phyloP scores from a whole-genome alignment of 2,888 invertebrate species.

The Anorthoa munda region DNA sequence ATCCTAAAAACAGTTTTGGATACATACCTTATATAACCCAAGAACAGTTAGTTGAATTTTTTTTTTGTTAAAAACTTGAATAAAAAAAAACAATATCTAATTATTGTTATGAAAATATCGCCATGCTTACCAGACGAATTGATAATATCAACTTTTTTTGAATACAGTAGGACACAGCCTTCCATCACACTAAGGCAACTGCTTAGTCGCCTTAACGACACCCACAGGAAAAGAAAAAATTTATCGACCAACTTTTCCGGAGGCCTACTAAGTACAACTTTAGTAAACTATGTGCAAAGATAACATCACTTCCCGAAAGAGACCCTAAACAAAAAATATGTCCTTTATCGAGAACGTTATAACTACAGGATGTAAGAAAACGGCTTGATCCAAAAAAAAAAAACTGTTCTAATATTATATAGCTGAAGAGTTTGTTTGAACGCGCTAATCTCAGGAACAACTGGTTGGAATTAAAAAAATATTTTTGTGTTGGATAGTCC shows the following conservation, averaged over 20 bases:
- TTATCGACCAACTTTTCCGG: neutral
- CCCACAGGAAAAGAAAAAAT: neutral
- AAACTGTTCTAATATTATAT: no score
- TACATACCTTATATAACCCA: no score
- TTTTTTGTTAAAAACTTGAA: no score
- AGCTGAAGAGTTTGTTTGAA: no score
- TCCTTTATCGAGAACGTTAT: neutral
- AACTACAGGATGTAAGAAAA: neutral
- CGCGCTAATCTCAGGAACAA: no score
- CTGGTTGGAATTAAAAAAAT: no score
- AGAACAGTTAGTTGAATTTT: no score
- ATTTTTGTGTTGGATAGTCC: no score
- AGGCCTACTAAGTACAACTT: neutral
- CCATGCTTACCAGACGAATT: neutral
- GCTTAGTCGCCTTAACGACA: neutral
- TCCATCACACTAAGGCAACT: neutral
- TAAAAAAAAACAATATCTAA: no score
- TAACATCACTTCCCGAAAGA: neutral
- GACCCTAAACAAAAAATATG: slow-evolving; percentile 16
- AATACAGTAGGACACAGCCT: neutral
- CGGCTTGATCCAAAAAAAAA: no score
- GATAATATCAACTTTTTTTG: neutral
- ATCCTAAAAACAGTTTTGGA: no score
- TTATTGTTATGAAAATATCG: no score
- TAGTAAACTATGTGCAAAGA: slow-evolving; percentile 12